phyloP scores from a whole-genome alignment of 2,113 vertebrate genomes.

The Calypte anna region DNA sequence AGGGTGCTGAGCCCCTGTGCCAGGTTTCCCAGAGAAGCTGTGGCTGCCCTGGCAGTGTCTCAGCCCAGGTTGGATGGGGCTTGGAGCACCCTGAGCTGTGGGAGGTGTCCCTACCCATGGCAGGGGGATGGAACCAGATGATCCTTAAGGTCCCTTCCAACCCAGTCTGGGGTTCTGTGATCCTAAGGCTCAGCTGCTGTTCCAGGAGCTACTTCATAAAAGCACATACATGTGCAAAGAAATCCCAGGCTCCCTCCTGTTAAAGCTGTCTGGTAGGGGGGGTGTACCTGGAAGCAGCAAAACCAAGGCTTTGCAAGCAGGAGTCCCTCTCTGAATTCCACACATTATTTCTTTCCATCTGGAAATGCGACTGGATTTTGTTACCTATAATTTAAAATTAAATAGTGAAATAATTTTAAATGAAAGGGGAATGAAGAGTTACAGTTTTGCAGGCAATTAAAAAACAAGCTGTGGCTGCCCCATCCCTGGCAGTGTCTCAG shows the following conservation, averaged over 20 bases:
- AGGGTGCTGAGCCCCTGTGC: too few species aligned
- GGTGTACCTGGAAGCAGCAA: not conserved
- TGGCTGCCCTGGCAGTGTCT: too few species aligned
- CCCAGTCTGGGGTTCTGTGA: too few species aligned
- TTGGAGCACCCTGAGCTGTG: too few species aligned
- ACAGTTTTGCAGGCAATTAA: fast-evolving
- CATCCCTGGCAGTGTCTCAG: too few species aligned
- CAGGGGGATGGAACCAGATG: too few species aligned
- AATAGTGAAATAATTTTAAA: not conserved
- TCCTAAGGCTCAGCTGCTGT: not conserved
- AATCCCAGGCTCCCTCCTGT: not conserved
- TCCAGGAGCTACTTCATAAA: not conserved
- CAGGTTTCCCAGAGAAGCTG: too few species aligned
- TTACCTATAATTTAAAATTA: not conserved
- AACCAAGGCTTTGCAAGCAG: not conserved
- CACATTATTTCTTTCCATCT: not conserved
- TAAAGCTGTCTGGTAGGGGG: not conserved
- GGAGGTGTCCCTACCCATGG: too few species aligned
- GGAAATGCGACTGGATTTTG: not conserved
- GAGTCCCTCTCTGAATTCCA: not conserved
- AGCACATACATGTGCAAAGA: not conserved
- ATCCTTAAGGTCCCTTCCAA: too few species aligned
- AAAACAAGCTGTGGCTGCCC: not conserved
- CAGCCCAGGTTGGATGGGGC: too few species aligned
- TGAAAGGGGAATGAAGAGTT: not conserved